These are phyloP conservation scores for Pandemis heparana DNA, from an alignment of 2,888 invertebrate genomes.

Conservation along the genomic window DNA sequence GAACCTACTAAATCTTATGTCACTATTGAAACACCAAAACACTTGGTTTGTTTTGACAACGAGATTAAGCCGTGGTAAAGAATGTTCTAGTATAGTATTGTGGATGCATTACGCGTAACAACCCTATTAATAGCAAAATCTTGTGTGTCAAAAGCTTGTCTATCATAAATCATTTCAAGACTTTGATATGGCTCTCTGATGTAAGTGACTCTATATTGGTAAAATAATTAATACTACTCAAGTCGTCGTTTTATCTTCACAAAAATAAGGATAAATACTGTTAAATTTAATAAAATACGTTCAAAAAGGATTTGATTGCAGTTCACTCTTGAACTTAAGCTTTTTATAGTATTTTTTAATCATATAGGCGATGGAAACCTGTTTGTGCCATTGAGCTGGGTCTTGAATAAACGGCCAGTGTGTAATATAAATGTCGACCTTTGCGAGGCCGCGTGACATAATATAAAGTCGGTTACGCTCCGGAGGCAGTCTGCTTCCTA, in stretches of 20 bases:
- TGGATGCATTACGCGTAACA: not conserved
- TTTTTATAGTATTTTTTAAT: conserved; percentile 23
- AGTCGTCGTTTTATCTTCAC: not conserved
- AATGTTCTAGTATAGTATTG: conserved; percentile 3
- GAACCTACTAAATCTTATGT: not conserved
- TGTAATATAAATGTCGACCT: conserved; percentile 66
- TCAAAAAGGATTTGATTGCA: conserved; percentile 12
- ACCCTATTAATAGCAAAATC: not conserved
- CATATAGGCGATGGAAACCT: conserved; percentile 54
- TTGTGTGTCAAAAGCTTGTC: too few species aligned
- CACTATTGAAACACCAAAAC: not conserved
- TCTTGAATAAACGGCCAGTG: conserved; percentile 50
- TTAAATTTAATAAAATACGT: conserved; percentile 6
- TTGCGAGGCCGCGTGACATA: conserved; percentile 68
- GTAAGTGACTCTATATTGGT: not conserved
- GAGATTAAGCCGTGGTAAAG: not conserved
- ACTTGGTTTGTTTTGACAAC: not conserved
- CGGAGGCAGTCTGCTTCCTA: conserved; percentile 30
- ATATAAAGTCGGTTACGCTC: conserved; percentile 47
- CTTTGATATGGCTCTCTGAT: not conserved
- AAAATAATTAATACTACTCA: not conserved
- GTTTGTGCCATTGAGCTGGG: conserved; percentile 65
- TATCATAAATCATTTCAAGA: not conserved
- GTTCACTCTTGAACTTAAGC: conserved; percentile 29
- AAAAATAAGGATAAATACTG: not conserved